Evolutionary conservation across 2,797 vertebrate species (phyloP), one percentile per base, ranked within the genome.

Genomic region (Acrocephalus scirpaceus): DNA sequence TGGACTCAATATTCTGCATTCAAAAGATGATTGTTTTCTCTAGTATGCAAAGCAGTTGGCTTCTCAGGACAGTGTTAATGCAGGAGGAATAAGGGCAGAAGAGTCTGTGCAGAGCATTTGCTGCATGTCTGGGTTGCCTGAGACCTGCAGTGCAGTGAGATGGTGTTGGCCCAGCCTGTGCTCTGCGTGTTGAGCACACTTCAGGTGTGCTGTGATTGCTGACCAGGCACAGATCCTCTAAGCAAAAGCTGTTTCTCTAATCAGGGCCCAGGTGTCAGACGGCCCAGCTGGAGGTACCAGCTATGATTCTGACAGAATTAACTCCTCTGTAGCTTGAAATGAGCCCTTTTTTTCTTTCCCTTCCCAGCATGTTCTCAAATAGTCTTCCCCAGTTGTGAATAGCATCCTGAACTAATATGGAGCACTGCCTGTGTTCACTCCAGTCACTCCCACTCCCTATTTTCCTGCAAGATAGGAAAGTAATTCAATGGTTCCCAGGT

Each of bases 111-210:
- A 74, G 57, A 30, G 6, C 3, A 3, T 36, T 54, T 82, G 18
- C 16, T 58, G 0, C 0, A 0, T 60, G 1, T 56, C 25, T 61
- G 61, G 42, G 12, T 8, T 84, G 29, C 32, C 50, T 38, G 71
- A 64, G 75, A 16, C 21, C 40, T 38, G 1, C 27, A 48, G 8
- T 21, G 40, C 54, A 38, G 10, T 38, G 53, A 16, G 51, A 12
- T 29, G 18, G 6, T 22, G 10, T 5, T 62, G 71, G 44, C 16
- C 13, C 51, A 69, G 36, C 14, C 1, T 5, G 21, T 15, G 36
- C 30, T 48, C 5, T 10, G 38, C 38, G 9, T 26, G 38, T 19
- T 64, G 34, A 34, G 38, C 29, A 2, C 2, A 0, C 27, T 30
- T 40, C 26, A 64, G 40, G 40, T n/a, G 34, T 47, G 40, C 4